Conservation (phyloP, 1,140 invertebrate genomes). For the Bombyx mori region ASM3026992v2 NC_085112.1:7257501-7258000, state of each 20-base stretch:
- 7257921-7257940: constrained; percentile 25
- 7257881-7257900: too few relatives aligned
- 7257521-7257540: constrained; percentile 36
- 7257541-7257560: constrained; percentile 52
- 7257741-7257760: too few relatives aligned
- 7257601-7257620: constrained; percentile 58
- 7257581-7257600: constrained; percentile 63
- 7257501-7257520: constrained; percentile 62
- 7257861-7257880: too few relatives aligned
- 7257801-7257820: too few relatives aligned
- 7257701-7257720: too few relatives aligned
- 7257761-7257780: too few relatives aligned
- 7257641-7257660: constrained; percentile 19
- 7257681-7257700: too few relatives aligned
- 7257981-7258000: constrained; percentile 45
- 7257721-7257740: too few relatives aligned
- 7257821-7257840: too few relatives aligned
- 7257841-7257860: too few relatives aligned
- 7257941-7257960: constrained; percentile 27
- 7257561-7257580: constrained; percentile 67
- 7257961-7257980: constrained; percentile 40
- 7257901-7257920: constrained; percentile 24
- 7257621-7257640: constrained; percentile 44
- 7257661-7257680: too few relatives aligned
- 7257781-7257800: too few relatives aligned